Conservation (phyloP, 1,140 invertebrate species). For the Plodia interpunctella region DNA sequence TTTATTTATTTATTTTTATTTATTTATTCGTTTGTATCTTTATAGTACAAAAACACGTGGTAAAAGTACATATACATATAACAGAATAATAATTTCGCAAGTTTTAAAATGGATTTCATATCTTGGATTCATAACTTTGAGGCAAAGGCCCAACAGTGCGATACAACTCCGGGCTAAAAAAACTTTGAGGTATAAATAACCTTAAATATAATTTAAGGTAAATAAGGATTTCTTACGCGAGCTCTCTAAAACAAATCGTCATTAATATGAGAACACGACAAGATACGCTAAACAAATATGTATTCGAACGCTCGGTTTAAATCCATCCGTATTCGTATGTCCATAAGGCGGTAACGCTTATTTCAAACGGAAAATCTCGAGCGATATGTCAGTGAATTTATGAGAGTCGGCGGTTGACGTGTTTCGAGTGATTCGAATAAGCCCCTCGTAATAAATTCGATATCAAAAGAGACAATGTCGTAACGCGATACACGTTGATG, state of each 20-base stretch:
- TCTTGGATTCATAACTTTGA: too few relatives aligned
- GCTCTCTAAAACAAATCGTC: neutral
- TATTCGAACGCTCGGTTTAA: neutral
- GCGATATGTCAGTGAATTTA: slow-evolving; percentile 64
- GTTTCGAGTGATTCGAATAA: slow-evolving; percentile 53
- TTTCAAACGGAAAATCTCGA: slow-evolving; percentile 50
- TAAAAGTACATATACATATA: too few relatives aligned
- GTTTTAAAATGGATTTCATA: too few relatives aligned
- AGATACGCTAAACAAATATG: neutral
- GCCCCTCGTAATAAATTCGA: slow-evolving; percentile 47
- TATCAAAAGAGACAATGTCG: slow-evolving; percentile 52
- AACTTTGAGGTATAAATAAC: too few relatives aligned
- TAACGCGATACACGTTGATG: slow-evolving; percentile 53
- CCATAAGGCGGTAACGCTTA: slow-evolving; percentile 14
- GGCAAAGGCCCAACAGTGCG: too few relatives aligned
- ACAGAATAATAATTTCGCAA: too few relatives aligned
- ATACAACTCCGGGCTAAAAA: too few relatives aligned
- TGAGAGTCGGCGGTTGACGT: slow-evolving; percentile 48
- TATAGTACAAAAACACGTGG: too few relatives aligned
- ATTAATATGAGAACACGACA: neutral
- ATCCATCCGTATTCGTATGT: neutral
- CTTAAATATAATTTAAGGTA: too few relatives aligned
- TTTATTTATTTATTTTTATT: too few relatives aligned
- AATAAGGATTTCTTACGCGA: neutral
- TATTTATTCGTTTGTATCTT: too few relatives aligned